Evolutionary conservation across 2,113 vertebrate species (phyloP), one percentile per base, ranked within the genome.

Genomic region (Urocitellus parryii): DNA sequence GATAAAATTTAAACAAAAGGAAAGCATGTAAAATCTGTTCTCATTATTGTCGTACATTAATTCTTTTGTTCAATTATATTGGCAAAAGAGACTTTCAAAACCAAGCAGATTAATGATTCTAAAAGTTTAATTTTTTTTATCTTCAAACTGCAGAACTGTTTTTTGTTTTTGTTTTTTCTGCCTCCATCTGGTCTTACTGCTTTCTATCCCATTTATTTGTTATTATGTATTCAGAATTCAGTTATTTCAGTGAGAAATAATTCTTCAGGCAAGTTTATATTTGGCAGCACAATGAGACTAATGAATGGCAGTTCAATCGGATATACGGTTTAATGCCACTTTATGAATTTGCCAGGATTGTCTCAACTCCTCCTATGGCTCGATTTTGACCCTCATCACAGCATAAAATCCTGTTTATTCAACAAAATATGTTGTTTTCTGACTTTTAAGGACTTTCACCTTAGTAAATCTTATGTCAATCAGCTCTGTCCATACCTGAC

Each of bases 121-220:
- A 74, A 87, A 94, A 74, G 25, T 94, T 82, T 90, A 92, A 97
- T 20, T 65, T 94, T 70, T 34, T 95, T 94, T 96, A 91, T 96
- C 87, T 91, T 94, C 51, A 88, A 78, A 94, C 37, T 86, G 74
- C 48, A 94, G 68, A 77, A 82, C 22, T 18, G 56, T 12, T 9
- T 4, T 79, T 8, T 45, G 42, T 8, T 45, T 45, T 45, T 45
- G 42, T 45, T 45, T 45, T 56, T 16, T 83, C 83, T 82, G 56
- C 63, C 45, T 92, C 74, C 91, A 73, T 90, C 91, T 94, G 80
- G 70, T 94, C 39, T 78, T 45, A 9, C 42, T 65, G 48, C 17
- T 86, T 63, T 92, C 70, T 63, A 45, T 74, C 53, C 74, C 80
- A 42, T 51, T 76, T 63, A 78, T 34, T 48, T 89, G 12, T n/a